A percentile compares a stretch with the other conserved stretches of the same genome.
Conservation (phyloP, 2,797 vertebrate species). For the Mallotus villosus region DNA sequence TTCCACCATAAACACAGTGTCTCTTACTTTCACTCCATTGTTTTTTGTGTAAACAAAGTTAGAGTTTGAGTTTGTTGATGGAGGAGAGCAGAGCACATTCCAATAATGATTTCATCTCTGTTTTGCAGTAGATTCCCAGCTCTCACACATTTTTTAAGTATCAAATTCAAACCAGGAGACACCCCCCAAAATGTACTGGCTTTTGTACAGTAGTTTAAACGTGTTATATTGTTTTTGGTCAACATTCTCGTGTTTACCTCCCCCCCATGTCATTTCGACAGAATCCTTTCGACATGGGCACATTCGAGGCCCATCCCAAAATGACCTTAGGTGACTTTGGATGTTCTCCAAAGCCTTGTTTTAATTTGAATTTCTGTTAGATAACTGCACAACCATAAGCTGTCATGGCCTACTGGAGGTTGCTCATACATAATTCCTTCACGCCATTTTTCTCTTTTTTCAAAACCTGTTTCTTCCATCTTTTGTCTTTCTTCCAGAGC, state of each 20-base stretch:
- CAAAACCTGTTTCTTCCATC: neutral
- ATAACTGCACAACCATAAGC: too few relatives aligned
- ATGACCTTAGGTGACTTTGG: too few relatives aligned
- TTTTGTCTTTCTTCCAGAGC: slow-evolving; percentile 42
- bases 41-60: slow-evolving; percentile 31
- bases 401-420: too few relatives aligned
- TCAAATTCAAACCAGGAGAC: neutral
- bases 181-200: neutral
- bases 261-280: too few relatives aligned
- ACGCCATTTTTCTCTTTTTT: neutral
- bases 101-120: slow-evolving; percentile 2
- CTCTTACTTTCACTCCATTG: neutral
- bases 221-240: too few relatives aligned
- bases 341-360: too few relatives aligned
- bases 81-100: slow-evolving; percentile 39
- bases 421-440: too few relatives aligned
- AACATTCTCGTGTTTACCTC: neutral
- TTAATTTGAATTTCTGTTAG: too few relatives aligned
- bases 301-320: too few relatives aligned
- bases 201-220: neutral
- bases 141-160: neutral
- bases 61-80: slow-evolving; percentile 29
- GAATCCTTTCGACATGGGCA: too few relatives aligned
- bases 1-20: slow-evolving; percentile 18
- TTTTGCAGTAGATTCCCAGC: neutral